Percentiles rank a stretch among this genome's conserved stretches.
Evolutionary conservation across 2,113 vertebrate species (phyloP).

Genomic region (Marmota monax): DNA sequence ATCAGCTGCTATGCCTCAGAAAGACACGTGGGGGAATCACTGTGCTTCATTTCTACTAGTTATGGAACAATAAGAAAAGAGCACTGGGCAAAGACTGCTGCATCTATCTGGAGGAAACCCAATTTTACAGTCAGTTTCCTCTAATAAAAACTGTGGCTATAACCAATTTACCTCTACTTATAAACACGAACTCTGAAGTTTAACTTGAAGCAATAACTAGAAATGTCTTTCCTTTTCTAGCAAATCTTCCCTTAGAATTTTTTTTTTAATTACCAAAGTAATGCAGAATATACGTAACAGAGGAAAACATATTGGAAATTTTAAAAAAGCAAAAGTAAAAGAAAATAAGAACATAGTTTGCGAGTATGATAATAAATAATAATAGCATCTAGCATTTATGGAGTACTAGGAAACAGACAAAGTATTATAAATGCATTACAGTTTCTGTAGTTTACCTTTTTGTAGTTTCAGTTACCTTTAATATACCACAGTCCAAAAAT

Average conservation of each 20-base stretch:
- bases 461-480: neutral
- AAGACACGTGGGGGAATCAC: neutral
- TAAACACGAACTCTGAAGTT: neutral
- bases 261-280: conserved; percentile 46
- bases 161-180: neutral
- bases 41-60: neutral
- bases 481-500: neutral
- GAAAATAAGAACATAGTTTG: conserved; percentile 23
- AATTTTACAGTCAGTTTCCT: conserved; percentile 23
- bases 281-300: neutral
- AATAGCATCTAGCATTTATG: neutral
- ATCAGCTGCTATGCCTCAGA: neutral
- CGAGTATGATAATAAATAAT: neutral
- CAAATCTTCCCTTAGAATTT: conserved; percentile 8
- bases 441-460: neutral
- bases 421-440: conserved; percentile 34
- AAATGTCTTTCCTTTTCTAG: conserved; percentile 50
- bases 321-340: neutral
- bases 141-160: neutral
- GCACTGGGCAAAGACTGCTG: neutral
- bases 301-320: neutral
- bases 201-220: neutral
- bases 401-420: conserved; percentile 1
- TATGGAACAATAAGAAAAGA: neutral
- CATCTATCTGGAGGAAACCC: neutral